Evolutionary conservation across 1,140 invertebrate genomes (phyloP).

Genomic region (Zaprionus taronus): DNA sequence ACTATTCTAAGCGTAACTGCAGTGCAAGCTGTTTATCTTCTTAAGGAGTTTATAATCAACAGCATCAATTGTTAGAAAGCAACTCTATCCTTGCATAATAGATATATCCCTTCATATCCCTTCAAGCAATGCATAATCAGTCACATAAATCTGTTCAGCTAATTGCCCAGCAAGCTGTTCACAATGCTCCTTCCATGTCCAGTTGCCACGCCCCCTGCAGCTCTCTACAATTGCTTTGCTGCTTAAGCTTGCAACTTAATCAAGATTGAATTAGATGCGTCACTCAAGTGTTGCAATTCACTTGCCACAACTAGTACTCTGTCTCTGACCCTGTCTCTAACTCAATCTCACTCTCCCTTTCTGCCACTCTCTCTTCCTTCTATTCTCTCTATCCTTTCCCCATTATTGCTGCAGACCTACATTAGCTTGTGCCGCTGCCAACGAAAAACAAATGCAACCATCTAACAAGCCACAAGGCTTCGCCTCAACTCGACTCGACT

Average conservation of each 20-base stretch:
- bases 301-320: background rate
- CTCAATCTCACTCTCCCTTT: background rate
- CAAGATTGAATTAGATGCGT: constrained; percentile 19
- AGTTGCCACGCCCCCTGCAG: background rate
- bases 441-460: constrained; percentile 25
- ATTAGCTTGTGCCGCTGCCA: background rate
- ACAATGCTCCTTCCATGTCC: background rate
- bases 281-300: constrained; percentile 5
- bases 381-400: no score
- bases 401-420: background rate
- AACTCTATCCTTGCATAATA: no score
- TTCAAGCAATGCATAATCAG: background rate
- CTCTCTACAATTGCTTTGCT: background rate
- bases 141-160: background rate
- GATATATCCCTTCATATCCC: no score
- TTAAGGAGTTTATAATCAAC: no score
- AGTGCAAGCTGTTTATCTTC: no score
- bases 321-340: background rate
- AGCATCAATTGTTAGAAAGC: no score
- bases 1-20: no score
- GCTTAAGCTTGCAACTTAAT: constrained; percentile 26
- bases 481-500: constrained; percentile 11
- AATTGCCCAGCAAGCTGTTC: background rate
- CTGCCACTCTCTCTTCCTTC: background rate
- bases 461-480: constrained; percentile 18